Evolutionary conservation across 2,888 invertebrate species (phyloP).

Genomic region (Tachina grossa): DNA sequence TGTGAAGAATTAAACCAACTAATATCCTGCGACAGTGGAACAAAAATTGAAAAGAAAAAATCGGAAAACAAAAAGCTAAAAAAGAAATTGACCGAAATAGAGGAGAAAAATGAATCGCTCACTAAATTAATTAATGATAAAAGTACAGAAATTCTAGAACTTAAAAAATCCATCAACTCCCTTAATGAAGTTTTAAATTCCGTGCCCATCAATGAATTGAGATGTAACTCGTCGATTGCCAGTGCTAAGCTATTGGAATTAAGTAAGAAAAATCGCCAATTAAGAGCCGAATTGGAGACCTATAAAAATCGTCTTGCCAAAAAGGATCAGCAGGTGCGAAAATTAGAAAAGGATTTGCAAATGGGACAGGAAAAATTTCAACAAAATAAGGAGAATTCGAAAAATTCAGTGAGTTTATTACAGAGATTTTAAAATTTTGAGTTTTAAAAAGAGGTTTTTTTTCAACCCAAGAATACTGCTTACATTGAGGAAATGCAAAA

Average conservation of each 20-base stretch:
- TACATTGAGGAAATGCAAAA: constrained; percentile 84
- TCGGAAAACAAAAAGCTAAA: constrained; percentile 74
- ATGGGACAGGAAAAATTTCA: constrained; percentile 71
- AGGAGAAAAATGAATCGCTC: constrained; percentile 76
- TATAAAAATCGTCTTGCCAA: constrained; percentile 76
- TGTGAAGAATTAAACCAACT: constrained; percentile 49
- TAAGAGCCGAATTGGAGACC: constrained; percentile 78
- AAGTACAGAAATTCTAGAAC: constrained; percentile 77
- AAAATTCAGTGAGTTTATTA: constrained; percentile 58
- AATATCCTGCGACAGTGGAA: constrained; percentile 49
- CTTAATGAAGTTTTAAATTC: constrained; percentile 80
- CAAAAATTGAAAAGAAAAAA: constrained; percentile 72
- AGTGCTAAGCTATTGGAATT: constrained; percentile 79
- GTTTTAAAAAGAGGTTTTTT: not conserved
- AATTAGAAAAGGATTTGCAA: constrained; percentile 75
- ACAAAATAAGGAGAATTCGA: constrained; percentile 65
- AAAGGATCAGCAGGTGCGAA: constrained; percentile 75
- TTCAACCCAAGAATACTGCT: constrained; percentile 61
- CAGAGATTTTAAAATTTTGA: not conserved
- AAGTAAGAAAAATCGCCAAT: constrained; percentile 80
- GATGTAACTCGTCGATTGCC: constrained; percentile 79
- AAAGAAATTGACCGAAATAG: constrained; percentile 76
- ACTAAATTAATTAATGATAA: constrained; percentile 77
- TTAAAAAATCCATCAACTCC: constrained; percentile 78
- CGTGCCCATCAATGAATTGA: constrained; percentile 79